Conservation (phyloP, 2,113 vertebrate genomes). For the Melierax canorus region DNA sequence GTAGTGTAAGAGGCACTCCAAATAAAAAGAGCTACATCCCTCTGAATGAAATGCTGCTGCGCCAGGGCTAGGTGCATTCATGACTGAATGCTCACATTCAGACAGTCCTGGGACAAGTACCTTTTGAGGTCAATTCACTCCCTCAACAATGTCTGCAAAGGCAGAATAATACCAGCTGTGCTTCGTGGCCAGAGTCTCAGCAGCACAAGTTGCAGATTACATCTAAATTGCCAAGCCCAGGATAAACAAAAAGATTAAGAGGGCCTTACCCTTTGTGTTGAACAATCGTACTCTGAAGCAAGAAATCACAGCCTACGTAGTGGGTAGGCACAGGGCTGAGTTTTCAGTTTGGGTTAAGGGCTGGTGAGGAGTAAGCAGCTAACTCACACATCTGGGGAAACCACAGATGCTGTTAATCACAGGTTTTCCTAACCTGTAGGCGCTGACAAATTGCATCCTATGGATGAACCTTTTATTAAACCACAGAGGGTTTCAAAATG, state of each 20-base stretch:
- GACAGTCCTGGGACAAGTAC: not conserved
- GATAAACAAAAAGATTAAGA: slow-evolving; percentile 58
- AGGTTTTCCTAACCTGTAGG: slow-evolving; percentile 50
- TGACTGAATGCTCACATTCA: not conserved
- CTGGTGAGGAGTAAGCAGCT: not conserved
- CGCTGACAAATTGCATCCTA: slow-evolving; percentile 55
- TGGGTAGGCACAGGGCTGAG: slow-evolving; percentile 10
- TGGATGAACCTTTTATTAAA: slow-evolving; percentile 54
- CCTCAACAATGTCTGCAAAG: not conserved
- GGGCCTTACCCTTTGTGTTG: slow-evolving; percentile 35
- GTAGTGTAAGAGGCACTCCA: not conserved
- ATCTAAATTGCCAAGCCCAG: slow-evolving; percentile 43
- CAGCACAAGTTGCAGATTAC: slow-evolving; percentile 20
- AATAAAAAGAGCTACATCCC: not conserved
- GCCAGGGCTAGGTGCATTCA: not conserved
- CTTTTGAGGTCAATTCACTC: not conserved
- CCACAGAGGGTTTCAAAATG: not conserved
- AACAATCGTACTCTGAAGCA: slow-evolving; percentile 3
- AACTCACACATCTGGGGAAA: slow-evolving; percentile 30
- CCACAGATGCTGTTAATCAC: slow-evolving; percentile 42
- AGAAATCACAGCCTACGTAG: not conserved
- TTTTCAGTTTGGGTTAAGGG: not conserved
- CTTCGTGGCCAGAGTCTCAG: slow-evolving; percentile 4
- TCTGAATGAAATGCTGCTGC: rapidly evolving
- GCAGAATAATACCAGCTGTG: slow-evolving; percentile 24